phyloP scores from a whole-genome alignment of 2,113 vertebrate genomes.

The Periophthalmodon schlosseri region DNA sequence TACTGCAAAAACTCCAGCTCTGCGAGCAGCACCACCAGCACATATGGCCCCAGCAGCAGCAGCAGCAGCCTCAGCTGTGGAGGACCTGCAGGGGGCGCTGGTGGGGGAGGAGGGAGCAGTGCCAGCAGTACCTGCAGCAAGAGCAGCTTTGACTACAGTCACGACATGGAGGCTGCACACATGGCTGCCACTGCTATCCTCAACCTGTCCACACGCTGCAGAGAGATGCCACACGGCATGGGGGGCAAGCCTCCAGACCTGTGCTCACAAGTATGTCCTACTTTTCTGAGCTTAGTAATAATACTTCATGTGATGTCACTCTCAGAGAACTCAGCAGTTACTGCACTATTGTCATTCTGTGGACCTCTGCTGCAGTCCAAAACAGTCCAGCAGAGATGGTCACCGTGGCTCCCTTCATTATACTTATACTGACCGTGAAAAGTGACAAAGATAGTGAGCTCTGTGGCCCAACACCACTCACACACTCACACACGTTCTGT shows the following conservation, averaged over 20 bases:
- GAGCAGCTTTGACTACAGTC: conserved; percentile 99
- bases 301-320: background rate
- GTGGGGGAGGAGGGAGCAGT: conserved; percentile 87
- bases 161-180: conserved; percentile 98
- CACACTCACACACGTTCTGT: conserved; percentile 38
- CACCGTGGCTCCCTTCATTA: conserved; percentile 38
- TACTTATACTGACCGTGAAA: conserved; percentile 49
- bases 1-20: conserved; percentile 98
- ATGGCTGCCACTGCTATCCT: conserved; percentile 99
- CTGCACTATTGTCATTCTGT: conserved; percentile 5
- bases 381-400: conserved; percentile 39
- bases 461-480: conserved; percentile 14
- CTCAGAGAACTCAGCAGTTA: background rate
- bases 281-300: background rate
- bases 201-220: conserved; percentile 97
- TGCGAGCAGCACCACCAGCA: conserved; percentile 96
- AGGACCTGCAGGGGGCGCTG: conserved; percentile 78
- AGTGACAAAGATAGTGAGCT: conserved; percentile 43
- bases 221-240: conserved; percentile 96
- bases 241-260: conserved; percentile 92
- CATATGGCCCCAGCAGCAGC: conserved; percentile 93
- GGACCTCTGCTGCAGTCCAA: conserved; percentile 23
- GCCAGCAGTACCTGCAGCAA: conserved; percentile 99
- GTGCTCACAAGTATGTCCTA: conserved; percentile 86
- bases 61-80: conserved; percentile 93